Evolutionary conservation across 2,113 vertebrate genomes (phyloP).

Genomic region (Dicaeum eximium): DNA sequence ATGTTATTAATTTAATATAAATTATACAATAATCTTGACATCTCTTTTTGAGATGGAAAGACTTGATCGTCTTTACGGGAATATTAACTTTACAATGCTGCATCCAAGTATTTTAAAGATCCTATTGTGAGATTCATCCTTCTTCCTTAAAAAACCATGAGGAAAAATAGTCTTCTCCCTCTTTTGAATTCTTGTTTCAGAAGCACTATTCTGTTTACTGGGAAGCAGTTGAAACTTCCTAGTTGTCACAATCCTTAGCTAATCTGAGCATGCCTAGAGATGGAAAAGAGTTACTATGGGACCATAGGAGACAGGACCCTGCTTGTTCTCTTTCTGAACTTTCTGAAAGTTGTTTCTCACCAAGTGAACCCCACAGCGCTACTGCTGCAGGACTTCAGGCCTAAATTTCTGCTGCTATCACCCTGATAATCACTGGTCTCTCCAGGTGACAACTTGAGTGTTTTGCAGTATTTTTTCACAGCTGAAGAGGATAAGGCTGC

Average conservation of each 20-base stretch:
- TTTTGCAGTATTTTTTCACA: background rate
- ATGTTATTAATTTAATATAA: background rate
- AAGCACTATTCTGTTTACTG: background rate
- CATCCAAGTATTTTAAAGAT: background rate
- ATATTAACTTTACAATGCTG: background rate
- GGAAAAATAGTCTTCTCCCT: background rate
- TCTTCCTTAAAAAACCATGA: background rate
- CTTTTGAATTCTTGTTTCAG: background rate
- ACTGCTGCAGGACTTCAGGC: background rate
- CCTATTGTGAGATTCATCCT: background rate
- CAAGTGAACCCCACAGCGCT: background rate
- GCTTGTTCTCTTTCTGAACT: background rate
- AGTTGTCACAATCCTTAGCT: background rate
- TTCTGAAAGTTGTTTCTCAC: background rate
- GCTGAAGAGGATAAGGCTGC: background rate
- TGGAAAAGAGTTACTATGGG: background rate
- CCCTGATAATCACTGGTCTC: background rate
- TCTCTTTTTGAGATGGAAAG: no score
- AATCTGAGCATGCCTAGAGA: background rate
- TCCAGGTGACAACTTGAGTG: background rate
- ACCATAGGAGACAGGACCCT: background rate
- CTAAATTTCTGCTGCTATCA: background rate
- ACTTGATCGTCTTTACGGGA: background rate
- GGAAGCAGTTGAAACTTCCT: background rate
- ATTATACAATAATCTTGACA: background rate